A percentile compares a stretch with the other conserved stretches of the same genome.
Conservation (phyloP, 2,797 vertebrate genomes). For the Epinephelus malabaricus region DNA sequence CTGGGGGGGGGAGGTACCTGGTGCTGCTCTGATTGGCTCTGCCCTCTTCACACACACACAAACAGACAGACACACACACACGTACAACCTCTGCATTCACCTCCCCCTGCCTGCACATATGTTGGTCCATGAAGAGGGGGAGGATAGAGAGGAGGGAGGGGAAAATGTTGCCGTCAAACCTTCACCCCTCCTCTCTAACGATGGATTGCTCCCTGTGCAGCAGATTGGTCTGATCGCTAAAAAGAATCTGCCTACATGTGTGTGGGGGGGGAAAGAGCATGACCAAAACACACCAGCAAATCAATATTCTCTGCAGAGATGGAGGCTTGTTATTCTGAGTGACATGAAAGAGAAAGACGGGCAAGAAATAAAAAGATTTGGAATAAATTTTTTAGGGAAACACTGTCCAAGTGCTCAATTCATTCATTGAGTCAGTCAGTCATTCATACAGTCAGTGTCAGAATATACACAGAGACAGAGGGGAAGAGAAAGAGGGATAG, state of each 20-base stretch:
- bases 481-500: neutral
- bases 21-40: slow-evolving; percentile 72
- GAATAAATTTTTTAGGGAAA: slow-evolving; percentile 4
- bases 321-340: slow-evolving; percentile 60
- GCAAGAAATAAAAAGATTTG: slow-evolving; percentile 15
- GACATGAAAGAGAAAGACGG: slow-evolving; percentile 32
- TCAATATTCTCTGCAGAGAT: slow-evolving; percentile 65
- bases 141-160: slow-evolving; percentile 38
- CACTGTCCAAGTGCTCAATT: slow-evolving; percentile 29
- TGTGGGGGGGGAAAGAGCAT: slow-evolving; percentile 41
- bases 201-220: slow-evolving; percentile 76
- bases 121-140: slow-evolving; percentile 33
- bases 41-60: slow-evolving; percentile 23
- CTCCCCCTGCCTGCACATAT: slow-evolving; percentile 50
- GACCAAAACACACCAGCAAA: slow-evolving; percentile 68
- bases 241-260: slow-evolving; percentile 78
- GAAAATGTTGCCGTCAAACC: slow-evolving; percentile 50
- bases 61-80: slow-evolving; percentile 25
- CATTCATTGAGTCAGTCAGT: slow-evolving; percentile 34
- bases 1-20: slow-evolving; percentile 62
- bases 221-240: slow-evolving; percentile 82
- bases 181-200: slow-evolving; percentile 63
- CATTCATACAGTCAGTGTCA: slow-evolving; percentile 43
- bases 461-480: neutral
- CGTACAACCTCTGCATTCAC: slow-evolving; percentile 63